A percentile compares a stretch with the other conserved stretches of the same genome.
These are phyloP conservation scores for Rallus crepitans DNA, from an alignment of 2,797 vertebrate genomes.

Conservation along the genomic window DNA sequence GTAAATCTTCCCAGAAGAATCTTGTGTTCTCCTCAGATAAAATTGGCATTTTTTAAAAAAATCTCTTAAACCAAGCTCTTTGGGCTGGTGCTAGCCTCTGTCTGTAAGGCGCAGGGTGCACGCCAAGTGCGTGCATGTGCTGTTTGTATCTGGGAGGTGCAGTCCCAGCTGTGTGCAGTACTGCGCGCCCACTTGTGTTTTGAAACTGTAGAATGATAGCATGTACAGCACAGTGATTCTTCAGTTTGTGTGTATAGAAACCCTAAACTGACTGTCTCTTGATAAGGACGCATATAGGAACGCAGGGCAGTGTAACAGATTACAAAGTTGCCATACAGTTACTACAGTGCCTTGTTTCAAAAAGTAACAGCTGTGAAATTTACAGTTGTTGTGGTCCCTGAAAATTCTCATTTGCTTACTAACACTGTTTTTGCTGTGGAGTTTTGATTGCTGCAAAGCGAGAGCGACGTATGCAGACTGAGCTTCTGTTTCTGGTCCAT, in stretches of 20 bases:
- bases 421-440: background rate
- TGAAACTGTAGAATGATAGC: background rate
- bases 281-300: background rate
- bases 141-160: background rate
- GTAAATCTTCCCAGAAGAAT: background rate
- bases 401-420: background rate
- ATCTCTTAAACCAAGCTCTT: background rate
- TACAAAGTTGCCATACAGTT: background rate
- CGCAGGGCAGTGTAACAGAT: background rate
- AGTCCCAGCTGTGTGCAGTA: background rate
- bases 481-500: background rate
- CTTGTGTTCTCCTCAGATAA: background rate
- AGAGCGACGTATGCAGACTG: background rate
- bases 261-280: background rate
- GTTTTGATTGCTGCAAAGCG: background rate
- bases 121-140: rapidly evolving
- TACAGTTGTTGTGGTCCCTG: background rate
- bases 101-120: rapidly evolving
- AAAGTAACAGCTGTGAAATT: background rate
- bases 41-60: background rate
- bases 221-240: background rate
- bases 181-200: background rate
- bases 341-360: background rate
- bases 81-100: background rate
- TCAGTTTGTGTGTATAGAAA: background rate